Evolutionary conservation across 2,113 vertebrate genomes (phyloP), one percentile per base, ranked within the genome.

Genomic region (Lota lota): DNA sequence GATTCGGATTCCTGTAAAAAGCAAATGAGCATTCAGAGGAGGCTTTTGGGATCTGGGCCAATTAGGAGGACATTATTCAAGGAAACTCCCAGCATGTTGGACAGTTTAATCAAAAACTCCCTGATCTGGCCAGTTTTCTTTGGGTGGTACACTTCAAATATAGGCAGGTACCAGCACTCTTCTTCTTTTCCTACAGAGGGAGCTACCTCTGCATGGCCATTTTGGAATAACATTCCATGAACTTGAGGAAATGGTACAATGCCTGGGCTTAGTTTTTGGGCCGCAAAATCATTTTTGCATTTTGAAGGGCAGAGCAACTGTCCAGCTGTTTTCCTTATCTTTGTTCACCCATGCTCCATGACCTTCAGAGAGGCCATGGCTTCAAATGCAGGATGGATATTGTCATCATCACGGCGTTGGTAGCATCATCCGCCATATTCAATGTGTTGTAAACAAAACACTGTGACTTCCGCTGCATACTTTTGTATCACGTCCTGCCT

Each of bases 211-310:
- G 72, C 67, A 70, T 70, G 67, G 15, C 40, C 33, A 19, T 64
- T 63, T 10, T 22, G n/a, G n/a, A 74, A 54, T 3, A 74, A 16
- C 63, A 69, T 21, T 74, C 12, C 72, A 62, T 74, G 19, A 68
- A 70, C 1, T 22, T 4, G 3, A 74, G 3, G 28, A 69, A 70
- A 20, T 70, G 57, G 10, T 24, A n/a, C n/a, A n/a, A n/a, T n/a
- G n/a, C 33, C 36, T 72, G 62, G 2, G 69, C 21, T 16, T 22
- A 53, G 10, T 68, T 65, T 22, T 62, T 62, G 15, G 66, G 70
- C 0, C 72, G 69, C n/a, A n/a, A 2, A 15, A 22, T 5, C 6
- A 33, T n/a, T 47, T 62, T 18, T 64, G 68, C 1, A 17, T 22
- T 10, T 15, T 22, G 21, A 78, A n/a, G 1, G 64, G 68, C 14